Evolutionary conservation across 2,113 vertebrate genomes (phyloP).

Genomic region (Neogale vison): DNA sequence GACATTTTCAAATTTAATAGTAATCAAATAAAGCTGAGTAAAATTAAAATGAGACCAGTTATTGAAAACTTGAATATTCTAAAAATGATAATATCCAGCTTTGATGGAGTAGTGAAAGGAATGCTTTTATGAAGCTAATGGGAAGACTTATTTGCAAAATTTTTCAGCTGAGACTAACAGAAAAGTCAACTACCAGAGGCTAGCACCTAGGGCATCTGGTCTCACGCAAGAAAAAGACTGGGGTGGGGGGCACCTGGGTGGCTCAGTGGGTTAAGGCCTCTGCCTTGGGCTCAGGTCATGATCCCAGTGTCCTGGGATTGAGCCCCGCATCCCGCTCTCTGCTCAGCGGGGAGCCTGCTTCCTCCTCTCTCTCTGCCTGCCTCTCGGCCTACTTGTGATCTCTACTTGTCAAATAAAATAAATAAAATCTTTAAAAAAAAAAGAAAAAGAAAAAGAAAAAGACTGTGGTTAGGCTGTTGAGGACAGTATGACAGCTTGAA

Average conservation of each 20-base stretch:
- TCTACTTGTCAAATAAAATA: no score
- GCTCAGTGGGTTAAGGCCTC: no score
- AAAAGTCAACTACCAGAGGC: not conserved
- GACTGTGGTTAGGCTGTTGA: not conserved
- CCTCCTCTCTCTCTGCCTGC: no score
- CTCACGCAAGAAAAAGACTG: not conserved
- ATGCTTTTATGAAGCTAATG: not conserved
- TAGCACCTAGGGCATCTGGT: not conserved
- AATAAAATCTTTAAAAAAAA: no score
- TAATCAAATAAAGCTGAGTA: not conserved
- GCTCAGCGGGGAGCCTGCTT: no score
- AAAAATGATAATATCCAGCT: not conserved
- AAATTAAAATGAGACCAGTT: not conserved
- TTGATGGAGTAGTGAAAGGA: not conserved
- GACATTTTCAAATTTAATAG: not conserved
- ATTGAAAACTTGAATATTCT: not conserved
- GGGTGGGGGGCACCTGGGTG: no score
- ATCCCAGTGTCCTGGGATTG: no score
- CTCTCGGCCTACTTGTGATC: no score
- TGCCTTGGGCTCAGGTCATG: no score
- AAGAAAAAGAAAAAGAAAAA: not conserved
- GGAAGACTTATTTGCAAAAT: not conserved
- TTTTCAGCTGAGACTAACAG: not conserved
- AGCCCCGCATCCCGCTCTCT: no score
- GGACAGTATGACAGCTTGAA: not conserved